Percentiles rank a stretch among this genome's conserved stretches.
These are phyloP conservation scores for Tiliacea citrago DNA, from an alignment of 2,888 invertebrate genomes.

Conservation along the genomic window DNA sequence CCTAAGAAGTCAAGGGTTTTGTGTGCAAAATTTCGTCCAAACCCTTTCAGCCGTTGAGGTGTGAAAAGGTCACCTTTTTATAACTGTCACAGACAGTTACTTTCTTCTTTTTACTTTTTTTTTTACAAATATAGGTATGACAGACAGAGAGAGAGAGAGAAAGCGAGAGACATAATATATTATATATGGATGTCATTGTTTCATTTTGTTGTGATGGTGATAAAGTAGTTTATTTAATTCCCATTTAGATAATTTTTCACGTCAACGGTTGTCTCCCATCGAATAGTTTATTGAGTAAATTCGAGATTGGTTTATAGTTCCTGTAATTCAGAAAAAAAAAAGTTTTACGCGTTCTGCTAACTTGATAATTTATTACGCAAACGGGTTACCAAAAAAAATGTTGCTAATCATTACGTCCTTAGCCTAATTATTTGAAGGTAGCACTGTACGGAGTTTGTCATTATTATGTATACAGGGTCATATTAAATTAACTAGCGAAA, in stretches of 20 bases:
- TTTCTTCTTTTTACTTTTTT: too few relatives aligned
- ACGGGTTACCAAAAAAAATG: not conserved
- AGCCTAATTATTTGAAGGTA: conserved; percentile 25
- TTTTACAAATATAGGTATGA: too few relatives aligned
- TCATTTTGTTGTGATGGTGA: not conserved
- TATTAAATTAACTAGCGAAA: not conserved
- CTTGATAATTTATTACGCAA: conserved; percentile 9
- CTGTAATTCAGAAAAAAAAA: not conserved
- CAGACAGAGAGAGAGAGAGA: too few relatives aligned
- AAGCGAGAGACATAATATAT: too few relatives aligned
- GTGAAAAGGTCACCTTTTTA: too few relatives aligned
- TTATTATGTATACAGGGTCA: not conserved
- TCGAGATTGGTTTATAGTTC: not conserved
- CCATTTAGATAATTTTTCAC: not conserved
- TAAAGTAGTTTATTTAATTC: not conserved
- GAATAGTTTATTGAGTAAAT: not conserved
- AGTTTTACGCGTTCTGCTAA: not conserved
- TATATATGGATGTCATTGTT: too few relatives aligned
- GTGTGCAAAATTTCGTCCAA: not conserved
- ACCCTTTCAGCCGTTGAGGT: not conserved
- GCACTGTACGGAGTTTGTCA: not conserved
- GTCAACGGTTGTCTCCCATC: not conserved
- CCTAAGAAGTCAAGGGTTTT: not conserved
- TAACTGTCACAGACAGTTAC: not conserved
- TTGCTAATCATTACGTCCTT: conserved; percentile 32